These are phyloP conservation scores for Octopus bimaculoides DNA, from an alignment of 1,140 invertebrate species.

Conservation along the genomic window DNA sequence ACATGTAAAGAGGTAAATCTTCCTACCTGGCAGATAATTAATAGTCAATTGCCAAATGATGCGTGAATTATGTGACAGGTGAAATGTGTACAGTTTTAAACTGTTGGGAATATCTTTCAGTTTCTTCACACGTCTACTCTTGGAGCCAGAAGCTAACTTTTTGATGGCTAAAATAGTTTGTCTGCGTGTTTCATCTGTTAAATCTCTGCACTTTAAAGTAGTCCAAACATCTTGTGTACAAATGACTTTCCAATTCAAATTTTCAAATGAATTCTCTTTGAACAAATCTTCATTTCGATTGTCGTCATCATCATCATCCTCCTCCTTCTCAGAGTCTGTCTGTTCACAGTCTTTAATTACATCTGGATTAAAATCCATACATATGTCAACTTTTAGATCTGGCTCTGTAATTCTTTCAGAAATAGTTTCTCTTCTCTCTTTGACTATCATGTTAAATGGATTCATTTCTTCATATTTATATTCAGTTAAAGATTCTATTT, in stretches of 20 bases:
- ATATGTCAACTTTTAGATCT: too few relatives aligned
- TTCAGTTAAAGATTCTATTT: too few relatives aligned
- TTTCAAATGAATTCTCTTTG: constrained; percentile 34
- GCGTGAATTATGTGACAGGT: constrained; percentile 36
- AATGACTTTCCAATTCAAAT: constrained; percentile 51
- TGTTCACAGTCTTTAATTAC: neutral
- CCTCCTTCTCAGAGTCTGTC: constrained; percentile 21
- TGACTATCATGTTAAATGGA: too few relatives aligned
- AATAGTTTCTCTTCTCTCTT: too few relatives aligned
- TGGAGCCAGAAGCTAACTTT: constrained; percentile 40
- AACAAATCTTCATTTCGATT: neutral
- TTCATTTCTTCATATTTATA: too few relatives aligned
- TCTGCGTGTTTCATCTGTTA: constrained; percentile 34
- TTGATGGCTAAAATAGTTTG: constrained; percentile 38
- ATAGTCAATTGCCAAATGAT: constrained; percentile 50
- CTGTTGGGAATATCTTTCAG: constrained; percentile 31
- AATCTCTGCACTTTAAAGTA: constrained; percentile 35
- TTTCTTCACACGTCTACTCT: constrained; percentile 11
- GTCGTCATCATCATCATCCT: constrained; percentile 20
- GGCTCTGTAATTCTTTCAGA: too few relatives aligned
- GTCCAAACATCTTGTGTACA: constrained; percentile 50
- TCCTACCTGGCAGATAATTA: constrained; percentile 41
- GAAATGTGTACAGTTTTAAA: constrained; percentile 42
- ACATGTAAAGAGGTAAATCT: too few relatives aligned
- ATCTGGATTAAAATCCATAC: too few relatives aligned